phyloP scores from a whole-genome alignment of 2,797 vertebrate genomes.

The Tachyglossus aculeatus region DNA sequence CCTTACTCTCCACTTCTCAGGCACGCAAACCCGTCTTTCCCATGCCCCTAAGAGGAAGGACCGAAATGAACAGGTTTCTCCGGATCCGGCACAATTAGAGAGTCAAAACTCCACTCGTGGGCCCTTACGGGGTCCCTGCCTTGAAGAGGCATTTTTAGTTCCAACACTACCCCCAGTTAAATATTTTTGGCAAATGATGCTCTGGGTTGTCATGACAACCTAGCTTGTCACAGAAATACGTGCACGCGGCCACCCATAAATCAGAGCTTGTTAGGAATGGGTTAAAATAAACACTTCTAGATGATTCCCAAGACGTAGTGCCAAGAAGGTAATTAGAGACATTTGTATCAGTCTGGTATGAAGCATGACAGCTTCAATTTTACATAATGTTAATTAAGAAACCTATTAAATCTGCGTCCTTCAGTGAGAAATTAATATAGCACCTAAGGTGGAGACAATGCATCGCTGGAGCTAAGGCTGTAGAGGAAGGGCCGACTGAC shows the following conservation, averaged over 20 bases:
- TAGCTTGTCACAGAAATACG: constrained; percentile 14
- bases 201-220: constrained; percentile 42
- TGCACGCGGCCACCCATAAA: constrained; percentile 35
- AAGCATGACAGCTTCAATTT: constrained; percentile 64
- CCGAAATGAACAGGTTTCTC: too few relatives aligned
- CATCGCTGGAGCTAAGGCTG: constrained; percentile 32
- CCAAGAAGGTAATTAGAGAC: constrained; percentile 68
- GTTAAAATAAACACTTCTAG: constrained; percentile 68
- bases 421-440: constrained; percentile 65
- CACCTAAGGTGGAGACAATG: constrained; percentile 49
- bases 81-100: constrained; percentile 19
- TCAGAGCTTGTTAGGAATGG: constrained; percentile 52
- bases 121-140: constrained; percentile 41
- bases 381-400: constrained; percentile 71
- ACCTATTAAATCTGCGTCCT: constrained; percentile 66
- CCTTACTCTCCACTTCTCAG: too few relatives aligned
- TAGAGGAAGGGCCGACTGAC: too few relatives aligned
- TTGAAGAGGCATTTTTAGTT: constrained; percentile 52
- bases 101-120: constrained; percentile 16
- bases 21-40: too few relatives aligned
- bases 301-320: constrained; percentile 52
- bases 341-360: constrained; percentile 63
- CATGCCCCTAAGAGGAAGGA: too few relatives aligned
- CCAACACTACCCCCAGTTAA: constrained; percentile 45
- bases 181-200: constrained; percentile 59